Evolutionary conservation across 1,140 invertebrate genomes (phyloP), one percentile per base, ranked within the genome.

Genomic region (Papilio polyxenes): DNA sequence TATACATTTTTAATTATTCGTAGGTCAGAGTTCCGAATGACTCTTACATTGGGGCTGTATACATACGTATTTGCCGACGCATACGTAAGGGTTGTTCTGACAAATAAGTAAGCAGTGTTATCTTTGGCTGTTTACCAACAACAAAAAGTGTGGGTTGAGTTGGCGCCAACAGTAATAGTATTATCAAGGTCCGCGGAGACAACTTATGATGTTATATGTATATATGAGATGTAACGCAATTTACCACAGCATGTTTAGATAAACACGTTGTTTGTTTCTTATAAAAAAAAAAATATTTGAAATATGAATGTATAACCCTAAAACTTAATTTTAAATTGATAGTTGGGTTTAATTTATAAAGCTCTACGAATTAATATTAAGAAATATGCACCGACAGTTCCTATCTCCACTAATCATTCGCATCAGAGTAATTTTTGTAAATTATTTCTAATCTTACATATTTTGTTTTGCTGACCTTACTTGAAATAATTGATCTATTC

Each of bases 131-230:
- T 72, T 72, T 72, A 72, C 65, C 65, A 72, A 72, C 31, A 40
- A 72, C 65, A 23, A 72, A 72, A 72, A 72, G 65, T 40, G 65
- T 72, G 65, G 65, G 65, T 72, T 72, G 65, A 72, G 37, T 72
- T 72, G 65, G 65, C 31, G 65, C 65, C 65, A 72, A 72, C 23
- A 37, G 31, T 72, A 72, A 72, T 72, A 72, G 65, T 15, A 72
- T 72, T 72, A 72, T 72, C 65, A 72, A 40, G 23, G 65, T 40
- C 13, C 31, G n/a, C n/a, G 31, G 13, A 72, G 65, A 72, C 31
- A 37, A 72, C 65, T 37, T 37, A 31, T 17, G 11, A 72, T 72
- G 65, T 11, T 37, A 37, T 31, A 31, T 15, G 23, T n/a, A 80
- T 81, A 74, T 53, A 69, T 75, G 65, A 77, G 59, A 40, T 74